Percentiles rank a stretch among this genome's conserved stretches.
phyloP scores from a whole-genome alignment of 2,113 vertebrate species.

The Mirza zaza region DNA sequence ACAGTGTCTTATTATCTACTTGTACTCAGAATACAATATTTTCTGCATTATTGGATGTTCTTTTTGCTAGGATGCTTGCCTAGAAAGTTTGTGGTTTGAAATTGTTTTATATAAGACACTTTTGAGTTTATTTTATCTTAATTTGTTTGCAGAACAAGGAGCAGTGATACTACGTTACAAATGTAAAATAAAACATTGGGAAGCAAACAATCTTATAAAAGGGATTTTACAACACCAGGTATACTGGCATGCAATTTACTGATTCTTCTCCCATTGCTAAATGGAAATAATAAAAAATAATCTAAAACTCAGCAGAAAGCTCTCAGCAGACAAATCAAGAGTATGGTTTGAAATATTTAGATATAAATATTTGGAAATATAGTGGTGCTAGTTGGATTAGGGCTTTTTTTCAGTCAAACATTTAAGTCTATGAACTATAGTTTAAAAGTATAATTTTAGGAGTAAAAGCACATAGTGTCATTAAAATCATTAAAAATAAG shows the following conservation, averaged over 20 bases:
- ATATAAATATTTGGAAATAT: constrained; percentile 73
- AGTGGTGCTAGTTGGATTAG: constrained; percentile 49
- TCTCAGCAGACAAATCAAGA: constrained; percentile 72
- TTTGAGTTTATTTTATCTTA: constrained; percentile 69
- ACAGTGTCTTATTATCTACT: background rate
- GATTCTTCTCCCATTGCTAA: background rate
- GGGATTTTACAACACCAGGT: constrained; percentile 25
- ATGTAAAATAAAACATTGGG: constrained; percentile 50
- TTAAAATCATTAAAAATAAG: constrained; percentile 26
- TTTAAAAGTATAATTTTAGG: constrained; percentile 53
- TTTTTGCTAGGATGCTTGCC: constrained; percentile 25
- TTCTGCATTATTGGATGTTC: background rate
- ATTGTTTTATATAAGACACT: constrained; percentile 60
- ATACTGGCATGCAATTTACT: background rate
- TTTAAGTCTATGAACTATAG: constrained; percentile 45
- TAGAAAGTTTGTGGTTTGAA: constrained; percentile 65
- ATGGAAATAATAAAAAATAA: constrained; percentile 69
- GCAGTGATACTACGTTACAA: constrained; percentile 36
- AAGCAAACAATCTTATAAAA: background rate
- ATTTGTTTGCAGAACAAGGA: constrained; percentile 67
- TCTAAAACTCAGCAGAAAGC: constrained; percentile 74
- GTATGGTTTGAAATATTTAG: constrained; percentile 67
- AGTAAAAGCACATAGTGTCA: background rate
- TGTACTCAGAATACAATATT: constrained; percentile 1
- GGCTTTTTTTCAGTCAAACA: constrained; percentile 34